Percentiles rank a stretch among this genome's conserved stretches.
phyloP scores from a whole-genome alignment of 2,888 invertebrate species.

The Blastobasis adustella region DNA sequence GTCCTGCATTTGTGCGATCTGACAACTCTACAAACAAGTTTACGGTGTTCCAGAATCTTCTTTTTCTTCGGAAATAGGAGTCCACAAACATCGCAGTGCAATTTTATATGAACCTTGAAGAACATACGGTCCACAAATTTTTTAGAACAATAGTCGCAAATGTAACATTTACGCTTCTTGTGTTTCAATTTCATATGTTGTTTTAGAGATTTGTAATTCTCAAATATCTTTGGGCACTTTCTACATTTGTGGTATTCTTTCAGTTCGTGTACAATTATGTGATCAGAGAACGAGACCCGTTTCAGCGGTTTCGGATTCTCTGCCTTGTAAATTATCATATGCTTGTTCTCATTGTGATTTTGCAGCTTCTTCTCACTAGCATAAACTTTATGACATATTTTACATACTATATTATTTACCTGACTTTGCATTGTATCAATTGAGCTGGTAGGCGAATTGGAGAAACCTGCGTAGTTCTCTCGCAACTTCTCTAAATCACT shows the following conservation, averaged over 20 bases:
- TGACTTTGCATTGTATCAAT: conserved; percentile 26
- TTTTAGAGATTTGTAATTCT: conserved; percentile 39
- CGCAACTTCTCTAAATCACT: conserved; percentile 35
- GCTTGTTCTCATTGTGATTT: conserved; percentile 51
- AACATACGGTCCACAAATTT: conserved; percentile 52
- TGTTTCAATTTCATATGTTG: conserved; percentile 44
- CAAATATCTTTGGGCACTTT: conserved; percentile 53
- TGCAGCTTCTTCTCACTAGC: conserved; percentile 39
- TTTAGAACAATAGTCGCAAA: conserved; percentile 57
- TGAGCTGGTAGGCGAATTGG: conserved; percentile 19
- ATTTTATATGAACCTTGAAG: conserved; percentile 57
- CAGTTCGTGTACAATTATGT: conserved; percentile 52
- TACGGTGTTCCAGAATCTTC: conserved; percentile 37
- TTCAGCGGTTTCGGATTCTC: conserved; percentile 37
- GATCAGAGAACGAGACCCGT: conserved; percentile 55
- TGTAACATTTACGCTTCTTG: conserved; percentile 57
- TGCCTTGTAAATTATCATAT: conserved; percentile 39
- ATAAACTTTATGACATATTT: conserved; percentile 51
- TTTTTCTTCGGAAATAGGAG: conserved; percentile 31
- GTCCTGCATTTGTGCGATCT: conserved; percentile 45
- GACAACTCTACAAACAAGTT: conserved; percentile 32
- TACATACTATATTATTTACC: conserved; percentile 23
- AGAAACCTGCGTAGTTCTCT: conserved; percentile 13
- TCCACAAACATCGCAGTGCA: conserved; percentile 55
- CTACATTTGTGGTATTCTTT: conserved; percentile 54